Evolutionary conservation across 2,113 vertebrate genomes (phyloP).

Genomic region (Thunnus thynnus): DNA sequence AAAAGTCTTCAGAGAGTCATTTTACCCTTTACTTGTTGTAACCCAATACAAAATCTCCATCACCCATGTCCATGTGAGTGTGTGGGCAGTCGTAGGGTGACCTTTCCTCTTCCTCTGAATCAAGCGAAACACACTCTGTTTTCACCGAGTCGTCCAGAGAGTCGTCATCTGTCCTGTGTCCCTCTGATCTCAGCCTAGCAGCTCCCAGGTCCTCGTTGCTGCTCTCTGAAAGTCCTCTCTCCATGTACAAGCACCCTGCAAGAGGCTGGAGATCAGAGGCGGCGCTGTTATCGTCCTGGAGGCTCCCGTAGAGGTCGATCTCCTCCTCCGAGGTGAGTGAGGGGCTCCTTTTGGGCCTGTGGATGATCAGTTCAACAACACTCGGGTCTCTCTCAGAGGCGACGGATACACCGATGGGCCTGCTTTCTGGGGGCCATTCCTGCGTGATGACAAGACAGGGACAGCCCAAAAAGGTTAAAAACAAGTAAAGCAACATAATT

Average conservation of each 20-base stretch:
- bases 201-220: background rate
- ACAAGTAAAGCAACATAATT: background rate
- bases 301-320: too few species aligned
- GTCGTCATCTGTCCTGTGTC: background rate
- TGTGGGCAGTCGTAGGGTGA: slow-evolving; percentile 29
- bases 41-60: slow-evolving; percentile 18
- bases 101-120: background rate
- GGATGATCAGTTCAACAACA: accelerated
- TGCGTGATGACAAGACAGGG: too few species aligned
- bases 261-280: accelerated
- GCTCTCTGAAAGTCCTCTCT: background rate
- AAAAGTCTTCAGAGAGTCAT: background rate
- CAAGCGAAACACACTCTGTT: accelerated
- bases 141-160: background rate
- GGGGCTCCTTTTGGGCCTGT: background rate
- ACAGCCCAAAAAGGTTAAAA: slow-evolving; percentile 1
- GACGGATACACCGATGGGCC: too few species aligned
- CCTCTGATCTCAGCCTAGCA: background rate
- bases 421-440: too few species aligned
- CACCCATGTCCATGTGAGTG: slow-evolving; percentile 14
- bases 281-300: background rate
- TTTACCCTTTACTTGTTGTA: slow-evolving; percentile 2
- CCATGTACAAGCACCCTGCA: accelerated
- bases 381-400: accelerated
- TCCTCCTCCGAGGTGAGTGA: background rate